Conservation (phyloP, 2,797 vertebrate species). For the Coranthus polyacanthus region DNA sequence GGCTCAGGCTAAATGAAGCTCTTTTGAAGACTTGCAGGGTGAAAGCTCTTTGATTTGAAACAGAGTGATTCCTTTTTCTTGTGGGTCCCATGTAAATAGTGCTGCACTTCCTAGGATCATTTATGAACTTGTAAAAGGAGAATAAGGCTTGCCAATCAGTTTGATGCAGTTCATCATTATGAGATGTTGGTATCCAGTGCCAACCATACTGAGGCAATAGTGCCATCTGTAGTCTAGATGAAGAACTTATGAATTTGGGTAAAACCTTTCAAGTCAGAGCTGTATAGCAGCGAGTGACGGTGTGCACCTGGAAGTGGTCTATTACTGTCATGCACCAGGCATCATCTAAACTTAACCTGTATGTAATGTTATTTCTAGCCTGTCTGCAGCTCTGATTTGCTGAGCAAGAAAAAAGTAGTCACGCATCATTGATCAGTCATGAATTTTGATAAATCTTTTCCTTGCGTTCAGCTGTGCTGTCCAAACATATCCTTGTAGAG, state of each 20-base stretch:
- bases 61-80: constrained; percentile 44
- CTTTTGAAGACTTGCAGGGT: constrained; percentile 71
- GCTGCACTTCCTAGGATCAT: constrained; percentile 64
- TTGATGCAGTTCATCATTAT: constrained; percentile 66
- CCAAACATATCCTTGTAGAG: constrained; percentile 53
- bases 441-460: constrained; percentile 43
- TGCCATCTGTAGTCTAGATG: constrained; percentile 86
- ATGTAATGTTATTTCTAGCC: constrained; percentile 23
- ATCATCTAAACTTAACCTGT: constrained; percentile 11
- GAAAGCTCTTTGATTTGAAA: no score
- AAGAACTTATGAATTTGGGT: constrained; percentile 48
- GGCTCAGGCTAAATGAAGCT: constrained; percentile 62
- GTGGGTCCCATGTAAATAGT: constrained; percentile 46
- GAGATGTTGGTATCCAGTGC: constrained; percentile 21
- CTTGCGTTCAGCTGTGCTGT: constrained; percentile 35
- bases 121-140: constrained; percentile 68
- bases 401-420: constrained; percentile 19
- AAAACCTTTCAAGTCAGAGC: no score
- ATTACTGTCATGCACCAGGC: constrained; percentile 8
- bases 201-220: constrained; percentile 79
- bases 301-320: constrained; percentile 27
- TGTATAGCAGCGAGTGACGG: constrained; percentile 30
- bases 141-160: constrained; percentile 73
- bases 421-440: constrained; percentile 35
- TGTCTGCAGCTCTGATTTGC: constrained; percentile 44